These are phyloP conservation scores for Sylvilagus floridanus DNA, from an alignment of 2,797 vertebrate genomes.

Conservation along the genomic window DNA sequence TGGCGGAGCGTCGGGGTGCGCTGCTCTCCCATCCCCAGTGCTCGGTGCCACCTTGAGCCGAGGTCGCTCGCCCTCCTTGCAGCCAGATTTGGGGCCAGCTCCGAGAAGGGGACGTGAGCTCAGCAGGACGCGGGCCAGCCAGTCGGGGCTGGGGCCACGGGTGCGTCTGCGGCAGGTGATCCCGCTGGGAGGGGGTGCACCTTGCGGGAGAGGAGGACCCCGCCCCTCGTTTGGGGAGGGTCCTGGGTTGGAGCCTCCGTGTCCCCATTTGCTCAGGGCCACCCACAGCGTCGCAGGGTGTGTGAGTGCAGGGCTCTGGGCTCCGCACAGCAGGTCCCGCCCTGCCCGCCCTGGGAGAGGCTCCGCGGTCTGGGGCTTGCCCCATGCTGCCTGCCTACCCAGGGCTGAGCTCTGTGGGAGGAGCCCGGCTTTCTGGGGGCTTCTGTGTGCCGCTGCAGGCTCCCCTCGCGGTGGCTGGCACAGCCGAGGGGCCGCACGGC, in stretches of 20 bases:
- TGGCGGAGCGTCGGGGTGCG: too few relatives aligned
- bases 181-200: neutral
- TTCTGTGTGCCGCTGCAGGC: too few relatives aligned
- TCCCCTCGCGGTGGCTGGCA: too few relatives aligned
- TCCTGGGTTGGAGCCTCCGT: neutral
- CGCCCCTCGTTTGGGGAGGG: neutral
- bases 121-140: neutral
- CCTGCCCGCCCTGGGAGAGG: neutral
- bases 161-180: neutral
- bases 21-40: too few relatives aligned
- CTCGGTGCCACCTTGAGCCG: neutral
- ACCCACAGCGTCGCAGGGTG: neutral
- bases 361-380: too few relatives aligned
- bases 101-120: neutral
- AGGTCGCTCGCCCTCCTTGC: neutral
- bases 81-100: neutral
- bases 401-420: too few relatives aligned
- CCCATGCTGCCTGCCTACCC: neutral
- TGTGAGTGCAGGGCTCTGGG: neutral
- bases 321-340: neutral
- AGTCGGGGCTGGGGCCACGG: too few relatives aligned
- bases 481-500: too few relatives aligned
- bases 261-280: neutral
- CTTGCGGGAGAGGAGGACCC: neutral
- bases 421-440: too few relatives aligned